Percentiles rank a stretch among this genome's conserved stretches.
phyloP scores from a whole-genome alignment of 35 echinoderm and acorn worm genomes.

The Diadema setosum region DNA sequence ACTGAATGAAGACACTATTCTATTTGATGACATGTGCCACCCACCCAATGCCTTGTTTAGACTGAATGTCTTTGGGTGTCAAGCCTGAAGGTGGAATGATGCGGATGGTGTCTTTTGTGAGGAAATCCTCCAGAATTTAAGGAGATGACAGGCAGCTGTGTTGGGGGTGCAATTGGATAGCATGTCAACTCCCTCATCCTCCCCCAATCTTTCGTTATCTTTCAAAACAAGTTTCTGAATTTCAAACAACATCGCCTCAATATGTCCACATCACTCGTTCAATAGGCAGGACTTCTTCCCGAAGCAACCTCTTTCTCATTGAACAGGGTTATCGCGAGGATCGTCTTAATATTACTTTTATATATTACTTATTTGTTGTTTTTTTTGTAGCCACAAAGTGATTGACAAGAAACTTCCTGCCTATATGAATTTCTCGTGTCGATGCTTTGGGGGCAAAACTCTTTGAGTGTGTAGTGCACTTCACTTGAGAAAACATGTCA shows the following conservation, averaged over 20 bases:
- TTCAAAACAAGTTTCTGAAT: slow-evolving; percentile 7
- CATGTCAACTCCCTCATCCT: neutral
- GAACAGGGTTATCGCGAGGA: too few relatives aligned
- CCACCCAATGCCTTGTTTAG: slow-evolving; percentile 32
- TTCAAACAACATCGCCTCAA: slow-evolving; percentile 36
- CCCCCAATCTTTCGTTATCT: neutral
- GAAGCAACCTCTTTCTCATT: slow-evolving; percentile 15
- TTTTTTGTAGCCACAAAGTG: too few relatives aligned
- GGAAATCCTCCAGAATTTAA: slow-evolving; percentile 46
- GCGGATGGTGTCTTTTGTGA: slow-evolving; percentile 35
- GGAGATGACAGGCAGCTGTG: slow-evolving; percentile 37
- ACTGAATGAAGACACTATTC: slow-evolving; percentile 29
- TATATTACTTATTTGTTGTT: too few relatives aligned
- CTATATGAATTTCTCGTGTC: too few relatives aligned
- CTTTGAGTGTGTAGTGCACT: too few relatives aligned
- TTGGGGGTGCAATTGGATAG: neutral
- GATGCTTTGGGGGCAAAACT: too few relatives aligned
- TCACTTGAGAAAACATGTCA: too few relatives aligned
- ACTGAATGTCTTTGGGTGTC: neutral
- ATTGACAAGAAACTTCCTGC: too few relatives aligned
- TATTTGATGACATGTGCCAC: neutral
- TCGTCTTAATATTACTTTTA: too few relatives aligned
- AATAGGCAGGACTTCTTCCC: slow-evolving; percentile 6
- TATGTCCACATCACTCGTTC: slow-evolving; percentile 63
- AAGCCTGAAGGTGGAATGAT: slow-evolving; percentile 41